phyloP scores from a whole-genome alignment of 2,797 vertebrate genomes.

The Pampus argenteus region DNA sequence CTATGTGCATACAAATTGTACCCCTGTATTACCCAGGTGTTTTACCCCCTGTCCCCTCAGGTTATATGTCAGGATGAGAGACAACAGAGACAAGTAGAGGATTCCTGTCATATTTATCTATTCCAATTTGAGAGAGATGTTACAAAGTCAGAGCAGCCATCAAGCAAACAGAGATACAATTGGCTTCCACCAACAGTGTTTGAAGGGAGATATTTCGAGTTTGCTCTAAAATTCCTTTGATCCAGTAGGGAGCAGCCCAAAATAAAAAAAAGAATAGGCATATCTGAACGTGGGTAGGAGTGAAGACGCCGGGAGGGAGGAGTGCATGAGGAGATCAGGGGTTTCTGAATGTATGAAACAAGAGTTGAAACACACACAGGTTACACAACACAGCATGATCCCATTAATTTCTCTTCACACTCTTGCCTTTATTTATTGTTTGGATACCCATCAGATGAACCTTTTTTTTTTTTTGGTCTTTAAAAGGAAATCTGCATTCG shows the following conservation, averaged over 20 bases:
- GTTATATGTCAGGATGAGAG: conserved; percentile 55
- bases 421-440: neutral
- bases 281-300: conserved; percentile 32
- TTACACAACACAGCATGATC: conserved; percentile 40
- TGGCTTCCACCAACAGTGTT: conserved; percentile 49
- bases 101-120: conserved; percentile 47
- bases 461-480: neutral
- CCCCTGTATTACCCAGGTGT: conserved; percentile 44
- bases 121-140: conserved; percentile 42
- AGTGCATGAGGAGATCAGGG: conserved; percentile 34
- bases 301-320: conserved; percentile 30
- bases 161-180: conserved; percentile 54
- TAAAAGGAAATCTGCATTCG: neutral
- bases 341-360: conserved; percentile 39
- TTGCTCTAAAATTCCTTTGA: conserved; percentile 76
- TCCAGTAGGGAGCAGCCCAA: conserved; percentile 54
- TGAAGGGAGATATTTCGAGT: conserved; percentile 73
- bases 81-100: conserved; percentile 27
- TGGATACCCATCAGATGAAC: neutral
- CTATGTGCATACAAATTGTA: conserved; percentile 32
- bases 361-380: conserved; percentile 18
- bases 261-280: conserved; percentile 44
- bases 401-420: conserved; percentile 11
- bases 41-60: conserved; percentile 47
- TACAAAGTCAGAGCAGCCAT: conserved; percentile 39